A percentile compares a stretch with the other conserved stretches of the same genome.
Evolutionary conservation across 2,888 invertebrate species (phyloP).

Genomic region (Oxytorus armatus): DNA sequence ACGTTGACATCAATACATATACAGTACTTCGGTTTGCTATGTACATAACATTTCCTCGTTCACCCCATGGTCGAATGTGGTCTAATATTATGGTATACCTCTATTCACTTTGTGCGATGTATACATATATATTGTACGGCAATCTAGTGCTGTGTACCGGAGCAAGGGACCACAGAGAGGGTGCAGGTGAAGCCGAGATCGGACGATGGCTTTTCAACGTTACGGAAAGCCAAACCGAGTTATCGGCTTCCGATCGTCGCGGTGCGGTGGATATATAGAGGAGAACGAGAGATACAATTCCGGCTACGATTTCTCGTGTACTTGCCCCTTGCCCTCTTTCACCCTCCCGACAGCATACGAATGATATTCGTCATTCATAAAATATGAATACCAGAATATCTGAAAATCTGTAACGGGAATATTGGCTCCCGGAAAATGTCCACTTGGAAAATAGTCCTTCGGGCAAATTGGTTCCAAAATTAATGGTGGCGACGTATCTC

Average conservation of each 20-base stretch:
- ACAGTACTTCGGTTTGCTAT: too few species aligned
- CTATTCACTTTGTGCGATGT: not conserved
- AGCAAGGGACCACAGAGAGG: conserved; percentile 47
- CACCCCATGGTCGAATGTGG: conserved; percentile 42
- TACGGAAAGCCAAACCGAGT: conserved; percentile 66
- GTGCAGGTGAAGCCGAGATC: conserved; percentile 38
- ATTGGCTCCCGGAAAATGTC: too few species aligned
- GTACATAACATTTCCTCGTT: conserved; percentile 22
- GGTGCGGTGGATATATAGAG: conserved; percentile 37
- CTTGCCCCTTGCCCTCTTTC: conserved; percentile 35
- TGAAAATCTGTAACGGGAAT: too few species aligned
- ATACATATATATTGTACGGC: conserved; percentile 11
- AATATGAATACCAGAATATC: too few species aligned
- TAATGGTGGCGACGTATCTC: too few species aligned
- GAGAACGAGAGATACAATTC: conserved; percentile 29
- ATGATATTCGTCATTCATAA: too few species aligned
- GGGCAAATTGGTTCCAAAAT: too few species aligned
- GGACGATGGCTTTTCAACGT: conserved; percentile 62
- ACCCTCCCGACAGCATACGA: conserved; percentile 3
- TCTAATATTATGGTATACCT: conserved; percentile 45
- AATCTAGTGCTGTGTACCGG: conserved; percentile 24
- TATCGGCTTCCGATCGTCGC: conserved; percentile 67
- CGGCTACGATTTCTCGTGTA: conserved; percentile 46
- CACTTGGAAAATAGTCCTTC: too few species aligned
- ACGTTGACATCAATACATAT: too few species aligned